Conservation (phyloP, 2,888 invertebrate genomes). For the Aleiodes testaceus region DNA sequence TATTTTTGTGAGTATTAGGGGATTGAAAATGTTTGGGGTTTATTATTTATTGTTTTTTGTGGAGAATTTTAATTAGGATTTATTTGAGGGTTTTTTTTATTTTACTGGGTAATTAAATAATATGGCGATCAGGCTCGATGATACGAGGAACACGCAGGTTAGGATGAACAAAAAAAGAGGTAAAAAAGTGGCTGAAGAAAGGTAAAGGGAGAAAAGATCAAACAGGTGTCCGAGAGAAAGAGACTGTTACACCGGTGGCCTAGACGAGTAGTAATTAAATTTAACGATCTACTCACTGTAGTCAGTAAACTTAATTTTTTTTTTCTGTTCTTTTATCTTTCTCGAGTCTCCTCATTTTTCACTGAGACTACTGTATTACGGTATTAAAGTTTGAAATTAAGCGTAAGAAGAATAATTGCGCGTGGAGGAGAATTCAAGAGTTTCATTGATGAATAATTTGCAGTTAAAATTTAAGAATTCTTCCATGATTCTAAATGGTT, state of each 20-base stretch:
- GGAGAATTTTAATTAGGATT: too few relatives aligned
- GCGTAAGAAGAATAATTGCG: slow-evolving; percentile 7
- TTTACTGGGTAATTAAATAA: too few relatives aligned
- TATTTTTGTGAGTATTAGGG: slow-evolving; percentile 3
- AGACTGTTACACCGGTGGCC: slow-evolving; percentile 36
- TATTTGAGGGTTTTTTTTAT: too few relatives aligned
- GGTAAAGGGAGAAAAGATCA: slow-evolving; percentile 55
- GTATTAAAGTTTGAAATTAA: slow-evolving; percentile 37
- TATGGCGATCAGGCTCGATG: too few relatives aligned
- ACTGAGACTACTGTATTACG: slow-evolving; percentile 26
- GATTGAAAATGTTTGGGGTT: not conserved
- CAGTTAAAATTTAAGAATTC: too few relatives aligned
- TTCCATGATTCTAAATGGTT: too few relatives aligned
- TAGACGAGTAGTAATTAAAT: slow-evolving; percentile 59
- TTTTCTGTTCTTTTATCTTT: slow-evolving; percentile 18
- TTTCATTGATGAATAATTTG: not conserved
- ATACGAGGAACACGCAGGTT: slow-evolving; percentile 1
- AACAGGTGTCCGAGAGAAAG: slow-evolving; percentile 62
- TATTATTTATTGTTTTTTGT: too few relatives aligned
- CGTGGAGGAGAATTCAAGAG: not conserved
- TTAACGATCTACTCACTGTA: slow-evolving; percentile 57
- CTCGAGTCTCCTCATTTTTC: not conserved
- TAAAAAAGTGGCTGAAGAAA: not conserved
- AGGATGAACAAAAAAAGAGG: slow-evolving; percentile 16
- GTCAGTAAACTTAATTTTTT: slow-evolving; percentile 54